Conservation (phyloP, 1,140 invertebrate species). For the Plutomurus gul region DNA sequence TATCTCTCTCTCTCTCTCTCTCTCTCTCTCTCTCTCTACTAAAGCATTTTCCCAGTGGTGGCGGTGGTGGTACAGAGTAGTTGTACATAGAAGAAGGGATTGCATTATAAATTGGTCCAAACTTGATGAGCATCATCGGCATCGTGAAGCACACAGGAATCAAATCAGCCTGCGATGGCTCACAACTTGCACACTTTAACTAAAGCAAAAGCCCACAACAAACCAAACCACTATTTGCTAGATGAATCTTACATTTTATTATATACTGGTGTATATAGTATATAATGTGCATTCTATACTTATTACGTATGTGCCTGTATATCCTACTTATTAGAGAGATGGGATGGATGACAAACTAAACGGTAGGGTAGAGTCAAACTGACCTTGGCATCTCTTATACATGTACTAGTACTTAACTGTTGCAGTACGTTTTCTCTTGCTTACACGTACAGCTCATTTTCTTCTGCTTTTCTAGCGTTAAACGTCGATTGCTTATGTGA, state of each 20-base stretch:
- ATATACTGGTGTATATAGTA: no score
- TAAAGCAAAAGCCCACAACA: background rate
- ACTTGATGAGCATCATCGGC: background rate
- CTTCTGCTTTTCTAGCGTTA: background rate
- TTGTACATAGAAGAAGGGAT: background rate
- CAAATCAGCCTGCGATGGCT: background rate
- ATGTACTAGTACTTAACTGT: background rate
- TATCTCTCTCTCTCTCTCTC: no score
- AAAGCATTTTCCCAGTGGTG: no score
- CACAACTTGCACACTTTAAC: no score
- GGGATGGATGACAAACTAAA: background rate
- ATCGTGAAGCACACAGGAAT: background rate
- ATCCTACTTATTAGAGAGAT: background rate
- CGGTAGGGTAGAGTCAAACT: conserved; percentile 7
- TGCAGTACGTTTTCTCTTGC: background rate
- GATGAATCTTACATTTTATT: no score
- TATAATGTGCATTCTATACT: background rate
- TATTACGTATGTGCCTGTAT: background rate
- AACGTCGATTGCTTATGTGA: conserved; percentile 11
- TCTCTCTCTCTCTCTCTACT: no score
- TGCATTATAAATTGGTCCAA: background rate
- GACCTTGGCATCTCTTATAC: conserved; percentile 10
- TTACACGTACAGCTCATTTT: no score
- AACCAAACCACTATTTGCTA: background rate
- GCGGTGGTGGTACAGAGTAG: no score